Percentiles rank a stretch among this genome's conserved stretches.
Conservation (phyloP, 37 sponge, comb jelly and placozoan genomes). For the Tethya wilhelma region DNA sequence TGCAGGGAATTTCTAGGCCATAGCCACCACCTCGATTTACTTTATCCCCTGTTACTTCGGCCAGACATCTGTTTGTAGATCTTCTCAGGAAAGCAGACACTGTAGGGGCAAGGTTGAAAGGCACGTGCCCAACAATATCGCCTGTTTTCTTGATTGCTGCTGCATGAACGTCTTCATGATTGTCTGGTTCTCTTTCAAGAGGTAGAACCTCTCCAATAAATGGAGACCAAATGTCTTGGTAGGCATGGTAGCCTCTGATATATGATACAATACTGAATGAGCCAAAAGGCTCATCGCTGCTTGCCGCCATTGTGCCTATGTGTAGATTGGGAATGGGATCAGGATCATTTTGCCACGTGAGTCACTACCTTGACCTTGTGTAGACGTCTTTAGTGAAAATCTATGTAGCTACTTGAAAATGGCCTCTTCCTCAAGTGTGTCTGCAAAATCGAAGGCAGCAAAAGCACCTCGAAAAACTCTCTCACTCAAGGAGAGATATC, state of each 20-base stretch:
- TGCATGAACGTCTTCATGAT: slow-evolving; percentile 24
- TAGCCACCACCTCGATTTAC: slow-evolving; percentile 61
- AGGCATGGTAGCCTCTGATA: background rate
- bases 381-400: no score
- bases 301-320: no score
- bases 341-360: no score
- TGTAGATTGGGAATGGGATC: no score
- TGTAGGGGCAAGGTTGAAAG: slow-evolving; percentile 19
- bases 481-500: no score
- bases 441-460: no score
- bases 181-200: slow-evolving; percentile 46
- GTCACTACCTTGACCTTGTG: no score
- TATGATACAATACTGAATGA: no score
- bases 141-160: slow-evolving; percentile 25
- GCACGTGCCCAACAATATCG: slow-evolving; percentile 44
- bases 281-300: no score
- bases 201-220: background rate
- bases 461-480: no score
- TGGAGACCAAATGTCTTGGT: background rate
- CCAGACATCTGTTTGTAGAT: slow-evolving; percentile 45
- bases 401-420: no score
- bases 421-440: no score
- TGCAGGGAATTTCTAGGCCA: slow-evolving; percentile 64
- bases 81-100: slow-evolving; percentile 37
- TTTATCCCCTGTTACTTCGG: slow-evolving; percentile 47